Evolutionary conservation across 2,797 vertebrate species (phyloP).

Genomic region (Caiman crocodilus): DNA sequence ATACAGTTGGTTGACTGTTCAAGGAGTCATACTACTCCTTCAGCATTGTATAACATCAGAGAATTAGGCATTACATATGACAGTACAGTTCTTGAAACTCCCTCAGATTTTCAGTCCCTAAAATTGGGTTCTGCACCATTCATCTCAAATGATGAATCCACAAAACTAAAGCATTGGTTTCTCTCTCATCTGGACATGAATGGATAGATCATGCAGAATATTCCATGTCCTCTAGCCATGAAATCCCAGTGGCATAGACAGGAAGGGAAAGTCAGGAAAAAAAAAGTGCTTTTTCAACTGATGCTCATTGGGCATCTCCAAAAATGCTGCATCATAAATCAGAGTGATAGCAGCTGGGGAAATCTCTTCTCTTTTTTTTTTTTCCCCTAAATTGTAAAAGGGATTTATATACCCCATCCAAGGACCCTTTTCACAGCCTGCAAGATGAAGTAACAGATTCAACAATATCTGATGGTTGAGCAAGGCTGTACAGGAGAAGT

Average conservation of each 20-base stretch:
- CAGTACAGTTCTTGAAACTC: background rate
- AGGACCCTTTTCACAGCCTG: background rate
- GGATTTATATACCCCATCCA: no score
- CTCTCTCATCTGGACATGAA: background rate
- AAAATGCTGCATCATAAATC: background rate
- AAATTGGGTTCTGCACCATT: rapidly evolving
- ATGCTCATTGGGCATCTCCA: background rate
- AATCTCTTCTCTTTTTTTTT: no score
- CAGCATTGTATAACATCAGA: background rate
- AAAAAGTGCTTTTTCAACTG: background rate
- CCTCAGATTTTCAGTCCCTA: background rate
- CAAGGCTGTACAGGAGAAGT: background rate
- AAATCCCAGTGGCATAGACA: background rate
- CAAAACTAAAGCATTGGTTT: background rate
- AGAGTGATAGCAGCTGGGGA: background rate
- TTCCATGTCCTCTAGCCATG: background rate
- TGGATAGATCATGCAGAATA: background rate
- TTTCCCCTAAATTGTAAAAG: no score
- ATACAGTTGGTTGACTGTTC: background rate
- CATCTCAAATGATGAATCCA: background rate
- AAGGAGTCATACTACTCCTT: background rate
- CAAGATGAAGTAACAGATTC: background rate
- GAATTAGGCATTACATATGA: background rate
- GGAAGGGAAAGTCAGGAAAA: background rate
- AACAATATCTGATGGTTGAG: background rate